Conservation (phyloP, 2,797 vertebrate genomes). For the Lepilemur septentrionalis region DNA sequence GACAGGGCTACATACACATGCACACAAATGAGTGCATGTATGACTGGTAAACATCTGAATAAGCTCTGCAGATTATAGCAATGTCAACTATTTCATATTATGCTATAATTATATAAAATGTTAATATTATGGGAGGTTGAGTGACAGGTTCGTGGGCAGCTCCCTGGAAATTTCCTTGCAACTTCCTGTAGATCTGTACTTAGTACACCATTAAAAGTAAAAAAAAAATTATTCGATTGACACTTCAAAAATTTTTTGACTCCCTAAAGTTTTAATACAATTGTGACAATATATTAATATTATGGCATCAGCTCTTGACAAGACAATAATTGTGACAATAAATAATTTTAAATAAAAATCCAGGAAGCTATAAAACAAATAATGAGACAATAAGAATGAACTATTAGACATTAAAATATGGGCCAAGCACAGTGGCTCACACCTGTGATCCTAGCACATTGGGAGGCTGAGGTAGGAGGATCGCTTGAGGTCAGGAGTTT, state of each 20-base stretch:
- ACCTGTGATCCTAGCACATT: too few relatives aligned
- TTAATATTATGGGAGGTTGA: too few relatives aligned
- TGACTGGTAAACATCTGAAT: neutral
- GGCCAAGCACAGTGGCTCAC: too few relatives aligned
- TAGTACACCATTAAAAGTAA: neutral
- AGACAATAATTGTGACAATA: neutral
- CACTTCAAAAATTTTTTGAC: neutral
- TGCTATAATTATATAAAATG: neutral
- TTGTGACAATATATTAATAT: too few relatives aligned
- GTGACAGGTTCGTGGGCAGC: neutral
- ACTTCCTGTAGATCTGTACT: neutral
- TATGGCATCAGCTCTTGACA: too few relatives aligned
- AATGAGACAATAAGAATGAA: neutral
- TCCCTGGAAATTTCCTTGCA: neutral
- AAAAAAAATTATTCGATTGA: neutral
- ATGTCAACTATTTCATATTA: neutral
- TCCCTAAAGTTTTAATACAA: neutral
- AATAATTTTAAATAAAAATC: neutral
- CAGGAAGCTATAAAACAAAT: neutral
- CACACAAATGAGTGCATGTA: neutral
- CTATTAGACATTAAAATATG: neutral
- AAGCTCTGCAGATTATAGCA: neutral
- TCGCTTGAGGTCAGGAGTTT: too few relatives aligned
- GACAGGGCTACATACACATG: neutral
- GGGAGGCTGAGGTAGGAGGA: too few relatives aligned